Evolutionary conservation across 2,113 vertebrate species (phyloP).

Genomic region (Psilopogon haemacephalus): DNA sequence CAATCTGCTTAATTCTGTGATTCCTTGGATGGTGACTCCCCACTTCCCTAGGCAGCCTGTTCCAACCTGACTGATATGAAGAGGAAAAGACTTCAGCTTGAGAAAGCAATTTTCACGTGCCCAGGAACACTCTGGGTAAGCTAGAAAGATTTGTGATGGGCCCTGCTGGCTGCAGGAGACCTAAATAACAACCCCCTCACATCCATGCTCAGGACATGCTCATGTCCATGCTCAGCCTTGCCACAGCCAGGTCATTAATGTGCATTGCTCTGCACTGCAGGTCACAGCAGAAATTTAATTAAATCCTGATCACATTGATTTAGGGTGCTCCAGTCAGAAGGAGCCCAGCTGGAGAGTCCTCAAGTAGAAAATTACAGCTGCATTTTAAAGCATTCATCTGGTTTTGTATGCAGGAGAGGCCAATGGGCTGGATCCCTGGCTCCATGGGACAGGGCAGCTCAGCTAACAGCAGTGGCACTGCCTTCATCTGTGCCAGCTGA

Average conservation of each 20-base stretch:
- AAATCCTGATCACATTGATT: slow-evolving; percentile 45
- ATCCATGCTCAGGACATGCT: not conserved
- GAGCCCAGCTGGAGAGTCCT: not conserved
- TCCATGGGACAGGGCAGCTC: not conserved
- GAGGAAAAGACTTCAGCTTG: not conserved
- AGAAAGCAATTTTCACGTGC: not conserved
- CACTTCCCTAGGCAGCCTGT: no score
- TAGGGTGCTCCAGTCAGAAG: not conserved
- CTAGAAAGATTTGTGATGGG: not conserved
- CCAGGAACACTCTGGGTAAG: not conserved
- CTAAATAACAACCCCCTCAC: not conserved
- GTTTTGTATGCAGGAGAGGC: not conserved
- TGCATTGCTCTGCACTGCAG: not conserved
- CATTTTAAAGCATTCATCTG: not conserved
- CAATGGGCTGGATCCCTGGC: not conserved
- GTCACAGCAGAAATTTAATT: slow-evolving; percentile 51
- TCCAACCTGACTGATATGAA: not conserved
- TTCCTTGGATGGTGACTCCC: no score
- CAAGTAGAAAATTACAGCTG: slow-evolving; percentile 37
- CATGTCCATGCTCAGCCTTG: accelerated
- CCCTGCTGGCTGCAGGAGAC: not conserved
- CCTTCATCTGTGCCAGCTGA: not conserved
- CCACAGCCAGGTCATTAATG: not conserved
- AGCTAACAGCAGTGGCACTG: not conserved
- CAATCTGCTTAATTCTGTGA: no score